A percentile compares a stretch with the other conserved stretches of the same genome.
These are phyloP conservation scores for Prosopocoilus inquinatus DNA, from an alignment of 2,888 invertebrate genomes.

Conservation along the genomic window DNA sequence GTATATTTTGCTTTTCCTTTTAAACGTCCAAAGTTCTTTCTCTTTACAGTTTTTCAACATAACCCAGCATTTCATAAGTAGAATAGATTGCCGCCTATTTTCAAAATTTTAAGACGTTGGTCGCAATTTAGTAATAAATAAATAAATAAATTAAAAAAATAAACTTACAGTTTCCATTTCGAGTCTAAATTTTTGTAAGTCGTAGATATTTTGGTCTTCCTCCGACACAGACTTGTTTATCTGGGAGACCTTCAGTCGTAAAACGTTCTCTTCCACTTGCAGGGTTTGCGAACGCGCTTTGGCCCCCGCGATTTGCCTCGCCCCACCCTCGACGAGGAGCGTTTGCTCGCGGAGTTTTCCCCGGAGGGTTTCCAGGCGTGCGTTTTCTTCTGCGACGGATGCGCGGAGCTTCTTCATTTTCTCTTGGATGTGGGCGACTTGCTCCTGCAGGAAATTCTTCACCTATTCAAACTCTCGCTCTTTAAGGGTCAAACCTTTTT, in stretches of 20 bases:
- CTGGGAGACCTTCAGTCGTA: conserved; percentile 66
- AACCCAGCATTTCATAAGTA: too few species aligned
- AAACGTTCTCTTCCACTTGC: conserved; percentile 64
- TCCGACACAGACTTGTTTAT: conserved; percentile 63
- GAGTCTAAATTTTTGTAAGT: conserved; percentile 66
- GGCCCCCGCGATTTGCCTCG: conserved; percentile 54
- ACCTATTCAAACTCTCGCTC: conserved; percentile 32
- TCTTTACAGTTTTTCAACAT: too few species aligned
- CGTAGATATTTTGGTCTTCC: conserved; percentile 64
- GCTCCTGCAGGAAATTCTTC: conserved; percentile 51
- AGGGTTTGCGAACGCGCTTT: conserved; percentile 55
- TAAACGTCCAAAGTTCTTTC: too few species aligned
- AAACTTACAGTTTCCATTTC: conserved; percentile 66
- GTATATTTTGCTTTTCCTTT: too few species aligned
- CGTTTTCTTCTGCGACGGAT: conserved; percentile 50
- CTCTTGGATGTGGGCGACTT: conserved; percentile 57
- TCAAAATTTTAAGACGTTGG: too few species aligned
- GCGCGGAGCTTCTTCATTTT: conserved; percentile 57
- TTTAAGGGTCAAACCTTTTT: neutral
- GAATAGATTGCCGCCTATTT: too few species aligned
- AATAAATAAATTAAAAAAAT: neutral
- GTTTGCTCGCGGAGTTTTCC: conserved; percentile 57
- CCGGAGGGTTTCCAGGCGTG: conserved; percentile 37
- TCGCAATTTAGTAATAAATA: neutral
- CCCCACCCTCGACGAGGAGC: conserved; percentile 58